These are phyloP conservation scores for Apeltes quadracus DNA, from an alignment of 2,113 vertebrate species.

Conservation along the genomic window DNA sequence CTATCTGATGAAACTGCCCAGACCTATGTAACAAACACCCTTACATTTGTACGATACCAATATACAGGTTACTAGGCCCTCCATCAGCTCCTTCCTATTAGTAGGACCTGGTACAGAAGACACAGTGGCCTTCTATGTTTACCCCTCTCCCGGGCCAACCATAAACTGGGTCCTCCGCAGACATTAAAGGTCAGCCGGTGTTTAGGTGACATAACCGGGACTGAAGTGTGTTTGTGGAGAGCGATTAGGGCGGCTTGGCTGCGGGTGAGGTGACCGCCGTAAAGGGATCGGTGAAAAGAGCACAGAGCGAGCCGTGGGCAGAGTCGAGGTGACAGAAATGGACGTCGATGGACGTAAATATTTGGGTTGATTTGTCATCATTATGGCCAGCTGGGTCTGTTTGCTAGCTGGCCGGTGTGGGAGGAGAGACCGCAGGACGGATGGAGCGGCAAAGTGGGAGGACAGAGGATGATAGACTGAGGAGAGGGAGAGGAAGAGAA, in stretches of 20 bases:
- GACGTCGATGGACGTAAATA: slow-evolving; percentile 75
- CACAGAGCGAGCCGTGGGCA: slow-evolving; percentile 52
- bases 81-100: slow-evolving; percentile 12
- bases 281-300: slow-evolving; percentile 37
- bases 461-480: slow-evolving; percentile 36
- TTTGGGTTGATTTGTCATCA: slow-evolving; percentile 79
- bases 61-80: not conserved
- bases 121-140: slow-evolving; percentile 35
- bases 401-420: slow-evolving; percentile 60
- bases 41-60: not conserved
- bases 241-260: slow-evolving; percentile 55
- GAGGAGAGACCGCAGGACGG: slow-evolving; percentile 63
- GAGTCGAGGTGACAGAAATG: slow-evolving; percentile 71
- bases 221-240: slow-evolving; percentile 62
- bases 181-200: slow-evolving; percentile 59
- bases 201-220: slow-evolving; percentile 67
- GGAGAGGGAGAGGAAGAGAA: slow-evolving; percentile 7
- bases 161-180: slow-evolving; percentile 42
- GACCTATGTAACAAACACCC: not conserved
- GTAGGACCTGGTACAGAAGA: slow-evolving; percentile 10
- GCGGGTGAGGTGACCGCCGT: slow-evolving; percentile 20
- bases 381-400: slow-evolving; percentile 71
- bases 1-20: not conserved
- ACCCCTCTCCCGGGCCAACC: slow-evolving; percentile 30
- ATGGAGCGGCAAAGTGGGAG: slow-evolving; percentile 54